Evolutionary conservation across 2,113 vertebrate genomes (phyloP), one percentile per base, ranked within the genome.

Genomic region (Anas platyrhynchos): DNA sequence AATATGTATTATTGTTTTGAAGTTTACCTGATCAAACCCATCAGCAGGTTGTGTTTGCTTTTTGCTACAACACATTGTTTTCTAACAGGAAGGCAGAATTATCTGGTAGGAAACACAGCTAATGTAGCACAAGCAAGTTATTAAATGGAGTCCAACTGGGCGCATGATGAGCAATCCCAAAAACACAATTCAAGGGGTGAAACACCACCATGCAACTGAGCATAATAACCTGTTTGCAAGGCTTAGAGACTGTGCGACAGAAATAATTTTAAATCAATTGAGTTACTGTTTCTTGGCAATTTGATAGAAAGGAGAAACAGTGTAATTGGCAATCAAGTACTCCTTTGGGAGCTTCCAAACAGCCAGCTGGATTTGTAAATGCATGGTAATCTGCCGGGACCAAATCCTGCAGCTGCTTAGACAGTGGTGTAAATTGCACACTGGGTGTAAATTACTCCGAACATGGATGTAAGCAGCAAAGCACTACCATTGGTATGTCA

Each of bases 271-370:
- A 97, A 96, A 98, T 98, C 97, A 98, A 97, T 95, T 96, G 96
- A 97, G 89, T 98, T 97, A 95, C 96, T 97, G 83, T 97, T 98
- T 98, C 97, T 97, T 96, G 97, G 96, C 97, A 98, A 98, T 98
- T 97, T 97, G 97, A 98, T 96, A 95, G 97, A 97, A 97, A 94
- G 94, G 96, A 96, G 96, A 98, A 98, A 98, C 91, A 97, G 95
- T 90, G 78, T 98, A 98, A 98, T 96, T 96, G 97, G 97, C 95
- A 97, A 97, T 97, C 97, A 97, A 98, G 94, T 62, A 69, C 85
- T 95, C 98, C 97, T 96, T 54, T 91, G 97, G 97, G 97, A 98
- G 89, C 91, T 94, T 92, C 96, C 93, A 94, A 96, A 93, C 84
- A 97, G 95, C 93, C 97, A 96, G 93, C 93, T 97, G 97, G 88